Percentiles rank a stretch among this genome's conserved stretches.
Conservation (phyloP, 2,888 invertebrate species). For the Thelaira solivaga region DNA sequence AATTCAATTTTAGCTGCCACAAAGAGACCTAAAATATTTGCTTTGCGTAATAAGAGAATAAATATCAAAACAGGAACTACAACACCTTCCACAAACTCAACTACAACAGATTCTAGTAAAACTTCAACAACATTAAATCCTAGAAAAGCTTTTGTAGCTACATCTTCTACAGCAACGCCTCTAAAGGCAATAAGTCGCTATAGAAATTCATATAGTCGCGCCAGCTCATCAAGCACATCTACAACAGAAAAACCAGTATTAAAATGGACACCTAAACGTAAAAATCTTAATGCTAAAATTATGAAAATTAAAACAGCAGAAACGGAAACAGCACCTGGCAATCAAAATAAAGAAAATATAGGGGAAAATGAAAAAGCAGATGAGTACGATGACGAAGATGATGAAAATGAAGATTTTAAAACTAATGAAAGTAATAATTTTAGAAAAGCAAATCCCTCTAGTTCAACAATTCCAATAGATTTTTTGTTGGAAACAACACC, state of each 20-base stretch:
- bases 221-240: conserved; percentile 58
- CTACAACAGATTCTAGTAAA: background rate
- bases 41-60: conserved; percentile 31
- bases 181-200: conserved; percentile 67
- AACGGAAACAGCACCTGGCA: background rate
- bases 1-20: conserved; percentile 33
- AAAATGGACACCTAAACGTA: conserved; percentile 74
- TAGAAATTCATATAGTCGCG: conserved; percentile 55
- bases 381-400: conserved; percentile 5
- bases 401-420: conserved; percentile 22
- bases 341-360: background rate
- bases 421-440: conserved; percentile 38
- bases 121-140: conserved; percentile 13
- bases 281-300: conserved; percentile 45
- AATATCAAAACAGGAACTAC: conserved; percentile 27
- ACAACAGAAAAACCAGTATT: conserved; percentile 71
- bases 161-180: conserved; percentile 67
- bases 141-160: conserved; percentile 65
- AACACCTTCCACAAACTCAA: conserved; percentile 12
- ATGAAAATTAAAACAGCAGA: conserved; percentile 9
- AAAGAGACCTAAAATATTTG: conserved; percentile 39
- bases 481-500: background rate
- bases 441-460: conserved; percentile 54
- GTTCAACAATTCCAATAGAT: background rate
- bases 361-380: background rate